A percentile compares a stretch with the other conserved stretches of the same genome.
Evolutionary conservation across 2,797 vertebrate species (phyloP).

Genomic region (Melanotaenia boesemani): DNA sequence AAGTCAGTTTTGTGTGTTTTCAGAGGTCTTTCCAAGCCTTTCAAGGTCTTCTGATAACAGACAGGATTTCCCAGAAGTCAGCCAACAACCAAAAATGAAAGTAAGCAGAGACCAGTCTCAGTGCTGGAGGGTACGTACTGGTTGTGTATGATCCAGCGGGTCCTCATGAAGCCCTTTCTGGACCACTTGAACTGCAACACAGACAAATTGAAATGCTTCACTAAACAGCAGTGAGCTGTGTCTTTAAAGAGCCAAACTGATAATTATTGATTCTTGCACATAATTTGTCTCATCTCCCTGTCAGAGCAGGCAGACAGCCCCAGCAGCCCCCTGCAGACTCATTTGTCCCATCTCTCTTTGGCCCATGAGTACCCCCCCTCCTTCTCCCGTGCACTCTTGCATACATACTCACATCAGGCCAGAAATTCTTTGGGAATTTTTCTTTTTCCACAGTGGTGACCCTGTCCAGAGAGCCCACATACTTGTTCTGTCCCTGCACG

Average conservation of each 20-base stretch:
- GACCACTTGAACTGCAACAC: constrained; percentile 88
- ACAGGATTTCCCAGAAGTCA: not conserved
- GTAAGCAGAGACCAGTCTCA: not conserved
- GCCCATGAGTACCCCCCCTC: constrained; percentile 45
- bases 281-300: constrained; percentile 80
- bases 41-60: not conserved
- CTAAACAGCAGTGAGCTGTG: constrained; percentile 62
- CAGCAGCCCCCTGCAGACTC: constrained; percentile 65
- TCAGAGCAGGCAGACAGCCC: constrained; percentile 63
- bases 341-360: constrained; percentile 71
- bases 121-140: constrained; percentile 76
- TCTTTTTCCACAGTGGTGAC: constrained; percentile 85
- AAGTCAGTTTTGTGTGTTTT: not conserved
- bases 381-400: constrained; percentile 6
- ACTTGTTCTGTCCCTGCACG: constrained; percentile 76
- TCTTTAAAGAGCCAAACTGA: constrained; percentile 66
- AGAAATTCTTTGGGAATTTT: constrained; percentile 87
- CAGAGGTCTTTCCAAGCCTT: not conserved
- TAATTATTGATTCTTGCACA: constrained; percentile 75
- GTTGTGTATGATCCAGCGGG: constrained; percentile 87
- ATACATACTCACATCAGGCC: constrained; percentile 84
- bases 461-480: constrained; percentile 76
- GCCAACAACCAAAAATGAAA: constrained; percentile 11
- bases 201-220: constrained; percentile 65
- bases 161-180: constrained; percentile 89